Base-by-base conservation (phyloP, 2,797 vertebrate species). In the Adrianichthys oophorus region DNA sequence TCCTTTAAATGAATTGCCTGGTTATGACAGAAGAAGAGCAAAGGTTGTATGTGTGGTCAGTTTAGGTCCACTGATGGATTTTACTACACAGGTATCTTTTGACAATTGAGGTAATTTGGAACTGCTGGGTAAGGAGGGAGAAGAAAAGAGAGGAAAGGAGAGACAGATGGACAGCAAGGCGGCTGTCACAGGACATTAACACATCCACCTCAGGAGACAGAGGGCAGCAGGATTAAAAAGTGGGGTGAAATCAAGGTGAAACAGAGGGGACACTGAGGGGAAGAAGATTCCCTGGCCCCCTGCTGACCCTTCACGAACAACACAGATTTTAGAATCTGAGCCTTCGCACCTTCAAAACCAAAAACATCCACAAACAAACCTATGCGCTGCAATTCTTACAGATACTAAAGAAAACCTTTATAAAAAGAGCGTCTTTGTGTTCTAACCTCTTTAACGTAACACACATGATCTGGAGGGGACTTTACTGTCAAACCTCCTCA, bases 401-500 rank as follows among this genome's bases (percentile, higher is more conserved):
- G 8, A 24, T 26, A n/a, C 10, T 41, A 8, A 29, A 8, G 5
- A 60, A 17, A 45, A 51, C 24, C 43, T 41, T 48, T 59, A n/a
- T 51, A 52, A 53, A 48, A 24, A 18, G 45, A 21, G 26, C 15
- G 43, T 54, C 51, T 59, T 67, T 52, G 64, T 67, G 69, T 69
- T 79, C 75, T 74, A 73, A 47, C 55, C 32, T 29, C 19, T 40
- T 47, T 84, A 87, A 89, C 81, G 78, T 65, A 80, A 86, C 68
- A 73, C 89, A 87, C 86, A 86, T 87, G 89, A 87, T 52, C 65
- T 51, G 63, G 64, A 70, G 56, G 54, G 68, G 47, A 79, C 56
- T 46, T 54, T 45, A 61, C 50, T 65, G 60, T 23, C 44, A 69
- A 65, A 62, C 62, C 65, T 77, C 65, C 77, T 87, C 88, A 91